A percentile compares a stretch with the other conserved stretches of the same genome.
Evolutionary conservation across 64 coral and sea anemone species (phyloP).

Genomic region (Montipora cactus): DNA sequence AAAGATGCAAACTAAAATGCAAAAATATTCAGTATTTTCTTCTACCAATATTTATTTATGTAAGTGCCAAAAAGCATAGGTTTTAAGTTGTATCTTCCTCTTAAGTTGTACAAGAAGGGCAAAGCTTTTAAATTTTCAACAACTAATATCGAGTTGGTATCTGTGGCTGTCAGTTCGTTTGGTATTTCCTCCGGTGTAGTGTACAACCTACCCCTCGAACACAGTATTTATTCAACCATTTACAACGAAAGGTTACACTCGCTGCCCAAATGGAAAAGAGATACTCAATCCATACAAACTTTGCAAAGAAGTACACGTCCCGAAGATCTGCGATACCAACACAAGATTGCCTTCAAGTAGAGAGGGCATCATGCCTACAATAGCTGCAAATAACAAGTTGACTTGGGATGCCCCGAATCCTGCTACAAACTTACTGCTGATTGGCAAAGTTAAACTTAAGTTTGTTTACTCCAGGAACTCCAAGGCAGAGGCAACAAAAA

Average conservation of each 20-base stretch:
- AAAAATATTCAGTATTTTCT: too few species aligned
- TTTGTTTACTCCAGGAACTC: background rate
- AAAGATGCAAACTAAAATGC: too few species aligned
- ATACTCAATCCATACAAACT: conserved; percentile 67
- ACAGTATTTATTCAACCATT: conserved; percentile 12
- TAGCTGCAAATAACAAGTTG: background rate
- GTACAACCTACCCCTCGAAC: conserved; percentile 34
- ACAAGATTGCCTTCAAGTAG: background rate
- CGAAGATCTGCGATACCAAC: conserved; percentile 33
- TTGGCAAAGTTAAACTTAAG: conserved; percentile 30
- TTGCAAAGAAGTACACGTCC: conserved; percentile 34
- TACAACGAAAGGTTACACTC: conserved; percentile 24
- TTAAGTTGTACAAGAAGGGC: background rate
- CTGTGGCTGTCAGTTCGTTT: conserved; percentile 1
- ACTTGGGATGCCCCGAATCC: conserved; percentile 52
- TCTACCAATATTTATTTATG: too few species aligned
- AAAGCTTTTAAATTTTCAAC: background rate
- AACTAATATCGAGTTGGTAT: background rate
- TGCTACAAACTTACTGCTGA: conserved; percentile 24
- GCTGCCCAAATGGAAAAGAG: conserved; percentile 8
- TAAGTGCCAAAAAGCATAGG: background rate
- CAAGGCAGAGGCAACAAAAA: background rate
- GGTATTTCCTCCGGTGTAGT: background rate
- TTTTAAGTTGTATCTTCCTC: conserved; percentile 44
- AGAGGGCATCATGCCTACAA: conserved; percentile 41